These are phyloP conservation scores for Forbesichthys papilliferus DNA, from an alignment of 2,113 vertebrate species.

Conservation along the genomic window DNA sequence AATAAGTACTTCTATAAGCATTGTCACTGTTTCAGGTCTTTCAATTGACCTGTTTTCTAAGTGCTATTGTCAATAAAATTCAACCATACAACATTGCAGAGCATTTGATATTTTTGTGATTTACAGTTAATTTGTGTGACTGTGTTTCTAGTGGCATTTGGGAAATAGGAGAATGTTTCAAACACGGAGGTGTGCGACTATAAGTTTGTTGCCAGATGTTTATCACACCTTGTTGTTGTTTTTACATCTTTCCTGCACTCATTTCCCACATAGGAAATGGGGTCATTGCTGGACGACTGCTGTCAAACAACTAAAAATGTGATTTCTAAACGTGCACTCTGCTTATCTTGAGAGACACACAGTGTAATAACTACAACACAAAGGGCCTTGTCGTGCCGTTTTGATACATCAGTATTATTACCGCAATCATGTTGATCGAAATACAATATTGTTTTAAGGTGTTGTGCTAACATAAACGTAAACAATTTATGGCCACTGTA, in stretches of 20 bases:
- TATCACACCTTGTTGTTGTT: not conserved
- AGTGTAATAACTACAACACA: not conserved
- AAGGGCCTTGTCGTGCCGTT: constrained; percentile 33
- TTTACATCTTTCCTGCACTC: constrained; percentile 22
- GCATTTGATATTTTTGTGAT: constrained; percentile 16
- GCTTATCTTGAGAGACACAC: no score
- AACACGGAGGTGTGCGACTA: no score
- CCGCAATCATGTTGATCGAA: constrained; percentile 35
- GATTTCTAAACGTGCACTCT: no score
- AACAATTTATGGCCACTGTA: constrained; percentile 33
- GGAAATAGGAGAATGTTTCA: no score
- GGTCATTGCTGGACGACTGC: constrained; percentile 45
- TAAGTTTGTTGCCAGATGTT: not conserved
- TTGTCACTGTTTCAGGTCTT: constrained; percentile 44
- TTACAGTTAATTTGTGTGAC: not conserved
- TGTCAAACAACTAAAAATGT: constrained; percentile 45
- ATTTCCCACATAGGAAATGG: constrained; percentile 53
- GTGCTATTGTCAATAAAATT: constrained; percentile 27
- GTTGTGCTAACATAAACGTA: constrained; percentile 20
- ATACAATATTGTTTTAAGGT: constrained; percentile 34
- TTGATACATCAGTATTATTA: constrained; percentile 24
- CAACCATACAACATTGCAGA: constrained; percentile 30
- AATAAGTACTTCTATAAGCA: constrained; percentile 49
- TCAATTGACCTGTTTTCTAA: constrained; percentile 57
- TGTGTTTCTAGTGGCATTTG: not conserved